A percentile compares a stretch with the other conserved stretches of the same genome.
phyloP scores from a whole-genome alignment of 2,797 vertebrate species.

The Silurus aristotelis region DNA sequence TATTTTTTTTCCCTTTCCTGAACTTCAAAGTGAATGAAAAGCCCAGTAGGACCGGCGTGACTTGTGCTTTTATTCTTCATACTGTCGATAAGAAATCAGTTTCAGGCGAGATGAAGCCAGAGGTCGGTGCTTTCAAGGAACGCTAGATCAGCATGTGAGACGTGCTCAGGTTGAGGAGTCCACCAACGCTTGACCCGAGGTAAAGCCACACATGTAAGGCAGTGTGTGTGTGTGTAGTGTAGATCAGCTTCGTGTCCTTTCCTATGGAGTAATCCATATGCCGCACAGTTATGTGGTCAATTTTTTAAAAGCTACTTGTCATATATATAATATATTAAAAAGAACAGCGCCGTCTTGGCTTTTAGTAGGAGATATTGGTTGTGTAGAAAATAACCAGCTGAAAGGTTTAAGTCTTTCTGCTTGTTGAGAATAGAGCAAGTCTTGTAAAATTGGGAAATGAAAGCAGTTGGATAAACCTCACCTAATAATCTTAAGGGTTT shows the following conservation, averaged over 20 bases:
- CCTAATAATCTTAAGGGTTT: background rate
- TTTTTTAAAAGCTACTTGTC: background rate
- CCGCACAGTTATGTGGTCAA: background rate
- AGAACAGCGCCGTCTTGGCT: background rate
- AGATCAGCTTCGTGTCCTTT: background rate
- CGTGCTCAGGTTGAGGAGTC: background rate
- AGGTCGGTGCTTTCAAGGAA: slow-evolving; percentile 6
- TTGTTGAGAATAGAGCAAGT: background rate
- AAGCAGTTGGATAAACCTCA: background rate
- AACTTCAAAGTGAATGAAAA: slow-evolving; percentile 65
- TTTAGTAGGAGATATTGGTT: background rate
- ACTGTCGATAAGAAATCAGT: background rate
- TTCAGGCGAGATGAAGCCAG: slow-evolving; percentile 4
- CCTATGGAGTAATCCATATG: background rate
- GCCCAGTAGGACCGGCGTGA: slow-evolving; percentile 45
- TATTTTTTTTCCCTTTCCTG: slow-evolving; percentile 54
- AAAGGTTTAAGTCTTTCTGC: background rate
- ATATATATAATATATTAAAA: background rate
- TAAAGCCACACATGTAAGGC: slow-evolving; percentile 7
- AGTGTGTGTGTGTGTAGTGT: background rate
- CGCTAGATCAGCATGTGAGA: background rate
- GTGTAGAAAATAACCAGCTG: background rate
- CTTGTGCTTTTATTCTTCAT: slow-evolving; percentile 24
- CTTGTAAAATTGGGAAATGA: background rate
- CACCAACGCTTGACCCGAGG: background rate